Evolutionary conservation across 2,113 vertebrate species (phyloP).

Genomic region (Clarias magur): DNA sequence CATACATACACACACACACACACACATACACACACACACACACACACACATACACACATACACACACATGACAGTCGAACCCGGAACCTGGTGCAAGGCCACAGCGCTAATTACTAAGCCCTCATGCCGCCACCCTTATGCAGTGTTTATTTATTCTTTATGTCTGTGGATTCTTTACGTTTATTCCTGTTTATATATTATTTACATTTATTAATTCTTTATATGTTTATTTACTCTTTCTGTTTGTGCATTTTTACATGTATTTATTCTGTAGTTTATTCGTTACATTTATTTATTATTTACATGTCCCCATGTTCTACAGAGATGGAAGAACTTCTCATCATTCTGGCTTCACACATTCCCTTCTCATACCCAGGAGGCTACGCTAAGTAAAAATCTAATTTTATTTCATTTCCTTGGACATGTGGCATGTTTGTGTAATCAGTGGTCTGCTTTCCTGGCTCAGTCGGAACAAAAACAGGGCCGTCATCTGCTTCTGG

Average conservation of each 20-base stretch:
- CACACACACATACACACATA: slow-evolving; percentile 13
- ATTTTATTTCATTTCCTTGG: background rate
- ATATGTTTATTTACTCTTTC: background rate
- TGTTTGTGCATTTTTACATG: background rate
- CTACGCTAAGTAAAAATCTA: background rate
- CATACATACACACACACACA: background rate
- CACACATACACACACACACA: background rate
- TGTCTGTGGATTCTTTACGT: too few species aligned
- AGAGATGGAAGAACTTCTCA: background rate
- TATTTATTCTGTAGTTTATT: background rate
- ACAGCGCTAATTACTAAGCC: too few species aligned
- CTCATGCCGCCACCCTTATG: too few species aligned
- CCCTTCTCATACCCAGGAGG: background rate
- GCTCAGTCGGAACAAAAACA: background rate
- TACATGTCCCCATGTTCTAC: background rate
- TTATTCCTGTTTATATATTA: too few species aligned
- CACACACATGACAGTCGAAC: background rate
- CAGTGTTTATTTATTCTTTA: too few species aligned
- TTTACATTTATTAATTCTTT: background rate
- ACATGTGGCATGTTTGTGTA: background rate
- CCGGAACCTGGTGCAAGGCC: too few species aligned
- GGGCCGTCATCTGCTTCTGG: background rate
- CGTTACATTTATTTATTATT: background rate
- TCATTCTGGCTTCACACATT: background rate
- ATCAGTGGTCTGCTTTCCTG: background rate